Evolutionary conservation across 2,113 vertebrate species (phyloP).

Genomic region (Notothenia coriiceps): DNA sequence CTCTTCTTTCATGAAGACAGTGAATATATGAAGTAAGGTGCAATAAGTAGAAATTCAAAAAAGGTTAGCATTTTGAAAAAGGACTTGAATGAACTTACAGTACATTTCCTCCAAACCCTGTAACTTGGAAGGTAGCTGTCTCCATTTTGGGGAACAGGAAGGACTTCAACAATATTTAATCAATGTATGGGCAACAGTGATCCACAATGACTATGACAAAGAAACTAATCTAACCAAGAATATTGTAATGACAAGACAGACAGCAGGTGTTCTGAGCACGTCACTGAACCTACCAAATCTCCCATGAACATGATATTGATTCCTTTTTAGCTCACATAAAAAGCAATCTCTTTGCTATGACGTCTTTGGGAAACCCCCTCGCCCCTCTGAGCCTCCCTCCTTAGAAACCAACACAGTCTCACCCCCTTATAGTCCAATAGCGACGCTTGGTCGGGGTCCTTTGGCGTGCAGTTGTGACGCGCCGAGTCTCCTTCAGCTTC

Average conservation of each 20-base stretch:
- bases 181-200: neutral
- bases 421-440: too few species aligned
- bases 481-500: too few species aligned
- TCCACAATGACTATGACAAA: neutral
- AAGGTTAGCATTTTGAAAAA: neutral
- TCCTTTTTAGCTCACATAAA: neutral
- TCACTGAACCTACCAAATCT: neutral
- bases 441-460: too few species aligned
- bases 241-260: neutral
- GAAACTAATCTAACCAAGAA: neutral
- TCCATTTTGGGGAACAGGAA: neutral
- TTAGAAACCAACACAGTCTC: neutral
- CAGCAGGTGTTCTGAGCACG: neutral
- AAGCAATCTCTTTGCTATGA: slow-evolving; percentile 17
- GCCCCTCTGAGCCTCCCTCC: neutral
- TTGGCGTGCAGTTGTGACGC: too few species aligned
- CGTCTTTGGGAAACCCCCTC: slow-evolving; percentile 37
- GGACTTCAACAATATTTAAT: neutral
- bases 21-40: neutral
- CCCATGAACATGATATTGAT: neutral
- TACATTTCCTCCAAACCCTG: slow-evolving; percentile 35
- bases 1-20: neutral
- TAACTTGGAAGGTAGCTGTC: slow-evolving; percentile 53
- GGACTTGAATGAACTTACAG: slow-evolving; percentile 10
- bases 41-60: neutral